A percentile compares a stretch with the other conserved stretches of the same genome.
Evolutionary conservation across 2,113 vertebrate species (phyloP).

Genomic region (Pimephales promelas): DNA sequence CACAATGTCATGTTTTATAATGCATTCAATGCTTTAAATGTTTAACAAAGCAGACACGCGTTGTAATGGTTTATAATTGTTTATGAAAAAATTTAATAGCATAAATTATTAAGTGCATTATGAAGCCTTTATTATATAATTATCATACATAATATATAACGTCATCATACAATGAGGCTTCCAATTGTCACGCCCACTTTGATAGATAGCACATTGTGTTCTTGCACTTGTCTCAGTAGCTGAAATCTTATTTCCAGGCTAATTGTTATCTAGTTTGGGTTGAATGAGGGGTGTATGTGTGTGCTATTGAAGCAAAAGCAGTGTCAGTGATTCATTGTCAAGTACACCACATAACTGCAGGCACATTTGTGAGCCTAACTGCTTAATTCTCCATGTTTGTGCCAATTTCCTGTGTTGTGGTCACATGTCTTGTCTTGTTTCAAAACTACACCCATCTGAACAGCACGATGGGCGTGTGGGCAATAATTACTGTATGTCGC

Average conservation of each 20-base stretch:
- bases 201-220: slow-evolving; percentile 13
- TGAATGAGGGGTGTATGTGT: not conserved
- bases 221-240: not conserved
- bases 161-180: not conserved
- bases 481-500: not conserved
- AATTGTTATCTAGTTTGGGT: not conserved
- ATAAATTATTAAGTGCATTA: not conserved
- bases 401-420: not conserved
- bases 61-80: not conserved
- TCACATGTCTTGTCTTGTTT: slow-evolving; percentile 28
- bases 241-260: not conserved
- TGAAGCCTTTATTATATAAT: not conserved
- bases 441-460: slow-evolving; percentile 10
- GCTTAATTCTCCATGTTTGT: not conserved
- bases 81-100: not conserved
- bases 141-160: not conserved
- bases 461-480: not conserved
- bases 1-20: not conserved
- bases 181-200: slow-evolving; percentile 3
- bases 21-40: not conserved
- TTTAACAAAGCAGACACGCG: not conserved
- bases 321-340: not conserved
- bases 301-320: not conserved
- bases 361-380: not conserved
- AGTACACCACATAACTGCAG: not conserved